These are phyloP conservation scores for Aplysia californica DNA, from an alignment of 1,140 invertebrate species.

Conservation along the genomic window DNA sequence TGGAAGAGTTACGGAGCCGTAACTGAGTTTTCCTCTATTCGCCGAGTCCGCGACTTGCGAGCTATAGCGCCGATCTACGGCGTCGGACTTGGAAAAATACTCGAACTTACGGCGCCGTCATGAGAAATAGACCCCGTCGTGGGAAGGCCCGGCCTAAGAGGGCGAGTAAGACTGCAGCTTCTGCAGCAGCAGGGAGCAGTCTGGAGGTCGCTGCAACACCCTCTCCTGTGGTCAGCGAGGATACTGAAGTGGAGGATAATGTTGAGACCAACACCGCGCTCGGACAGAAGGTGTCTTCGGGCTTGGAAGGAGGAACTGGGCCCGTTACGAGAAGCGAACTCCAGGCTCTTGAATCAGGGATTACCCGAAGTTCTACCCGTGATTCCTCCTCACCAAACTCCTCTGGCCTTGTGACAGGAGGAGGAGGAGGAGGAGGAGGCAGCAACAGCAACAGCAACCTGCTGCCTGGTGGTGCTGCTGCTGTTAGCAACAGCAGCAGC, in stretches of 20 bases:
- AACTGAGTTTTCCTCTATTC: background rate
- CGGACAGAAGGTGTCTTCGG: background rate
- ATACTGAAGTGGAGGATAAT: conserved; percentile 1
- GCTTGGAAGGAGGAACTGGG: background rate
- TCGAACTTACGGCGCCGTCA: conserved; percentile 16
- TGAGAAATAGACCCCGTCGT: conserved; percentile 12
- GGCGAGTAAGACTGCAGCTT: background rate
- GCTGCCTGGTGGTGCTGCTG: background rate
- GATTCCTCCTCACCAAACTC: background rate
- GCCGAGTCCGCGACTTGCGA: background rate
- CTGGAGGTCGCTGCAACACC: background rate
- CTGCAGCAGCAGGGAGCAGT: background rate
- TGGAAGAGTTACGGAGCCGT: background rate
- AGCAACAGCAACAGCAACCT: background rate
- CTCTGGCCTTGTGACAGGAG: no score
- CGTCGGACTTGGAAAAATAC: background rate
- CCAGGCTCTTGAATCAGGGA: background rate
- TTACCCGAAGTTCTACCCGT: background rate
- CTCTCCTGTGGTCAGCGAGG: conserved; percentile 7
- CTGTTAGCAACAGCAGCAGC: background rate
- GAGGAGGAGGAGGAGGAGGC: background rate
- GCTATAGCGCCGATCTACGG: background rate
- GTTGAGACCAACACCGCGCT: background rate
- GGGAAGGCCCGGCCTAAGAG: background rate
- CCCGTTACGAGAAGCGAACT: background rate